Evolutionary conservation across 2,113 vertebrate genomes (phyloP).

Genomic region (Megaceryle maxima): DNA sequence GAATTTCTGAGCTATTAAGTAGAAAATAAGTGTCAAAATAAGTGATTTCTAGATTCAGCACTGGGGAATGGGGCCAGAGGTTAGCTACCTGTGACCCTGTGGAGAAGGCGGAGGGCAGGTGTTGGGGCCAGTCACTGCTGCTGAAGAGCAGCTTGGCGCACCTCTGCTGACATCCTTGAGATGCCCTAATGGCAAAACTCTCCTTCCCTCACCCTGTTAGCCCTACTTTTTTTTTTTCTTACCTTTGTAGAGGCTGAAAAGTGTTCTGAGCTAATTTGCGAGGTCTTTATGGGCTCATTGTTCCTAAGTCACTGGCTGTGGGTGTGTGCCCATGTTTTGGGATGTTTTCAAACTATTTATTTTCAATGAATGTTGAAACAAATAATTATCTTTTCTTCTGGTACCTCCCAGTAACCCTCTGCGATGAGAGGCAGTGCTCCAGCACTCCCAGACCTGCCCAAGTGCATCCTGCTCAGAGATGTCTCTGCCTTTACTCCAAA

Average conservation of each 20-base stretch:
- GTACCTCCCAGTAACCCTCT: not conserved
- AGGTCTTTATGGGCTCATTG: accelerated
- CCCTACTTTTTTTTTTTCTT: not conserved
- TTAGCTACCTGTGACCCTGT: accelerated
- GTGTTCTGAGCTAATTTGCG: not conserved
- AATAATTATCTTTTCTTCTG: not conserved
- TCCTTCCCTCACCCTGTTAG: not conserved
- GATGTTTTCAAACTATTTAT: not conserved
- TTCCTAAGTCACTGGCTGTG: not conserved
- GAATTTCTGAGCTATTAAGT: not conserved
- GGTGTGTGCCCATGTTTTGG: not conserved
- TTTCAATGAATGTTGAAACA: not conserved
- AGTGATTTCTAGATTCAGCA: not conserved
- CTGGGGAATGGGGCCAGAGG: not conserved
- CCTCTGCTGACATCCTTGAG: not conserved
- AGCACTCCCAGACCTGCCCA: not conserved
- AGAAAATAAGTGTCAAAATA: not conserved
- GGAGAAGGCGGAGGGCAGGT: not conserved
- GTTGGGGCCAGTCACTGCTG: accelerated
- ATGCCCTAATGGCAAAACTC: not conserved
- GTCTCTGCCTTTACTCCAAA: not conserved
- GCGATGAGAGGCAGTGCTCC: accelerated
- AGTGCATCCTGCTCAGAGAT: not conserved
- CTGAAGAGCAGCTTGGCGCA: not conserved
- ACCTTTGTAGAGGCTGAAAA: not conserved